Percentiles rank a stretch among this genome's conserved stretches.
Evolutionary conservation across 2,797 vertebrate genomes (phyloP).

Genomic region (Chelmon rostratus): DNA sequence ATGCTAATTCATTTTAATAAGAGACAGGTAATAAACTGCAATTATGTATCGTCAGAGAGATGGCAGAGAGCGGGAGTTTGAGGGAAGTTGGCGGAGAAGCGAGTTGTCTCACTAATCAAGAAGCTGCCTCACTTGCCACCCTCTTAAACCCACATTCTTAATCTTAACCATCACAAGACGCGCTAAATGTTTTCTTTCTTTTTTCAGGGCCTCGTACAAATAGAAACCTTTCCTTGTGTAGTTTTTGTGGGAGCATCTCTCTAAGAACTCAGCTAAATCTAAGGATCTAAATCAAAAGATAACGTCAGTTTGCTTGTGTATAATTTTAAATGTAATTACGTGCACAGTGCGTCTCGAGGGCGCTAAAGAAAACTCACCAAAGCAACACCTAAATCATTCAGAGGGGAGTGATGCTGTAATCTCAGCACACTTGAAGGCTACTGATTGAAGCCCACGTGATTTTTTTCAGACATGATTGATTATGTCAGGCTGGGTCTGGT

Average conservation of each 20-base stretch:
- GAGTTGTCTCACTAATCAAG: conserved; percentile 77
- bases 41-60: conserved; percentile 87
- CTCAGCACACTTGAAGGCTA: neutral
- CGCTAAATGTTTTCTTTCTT: conserved; percentile 45
- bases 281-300: conserved; percentile 5
- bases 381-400: neutral
- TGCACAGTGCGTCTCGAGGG: neutral
- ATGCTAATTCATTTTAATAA: conserved; percentile 94
- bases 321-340: conserved; percentile 20
- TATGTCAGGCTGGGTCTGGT: neutral
- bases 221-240: neutral
- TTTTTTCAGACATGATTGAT: neutral
- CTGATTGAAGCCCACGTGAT: neutral
- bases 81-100: conserved; percentile 71
- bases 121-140: conserved; percentile 58
- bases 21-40: conserved; percentile 91
- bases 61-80: conserved; percentile 77
- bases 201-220: conserved; percentile 27
- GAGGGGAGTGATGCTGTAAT: neutral
- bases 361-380: neutral
- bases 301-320: conserved; percentile 10
- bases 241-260: conserved; percentile 20
- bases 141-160: conserved; percentile 66
- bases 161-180: conserved; percentile 55
- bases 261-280: neutral